A percentile compares a stretch with the other conserved stretches of the same genome.
These are phyloP conservation scores for Caenorhabditis doughertyi DNA, from an alignment of 2,888 invertebrate species.

Conservation along the genomic window DNA sequence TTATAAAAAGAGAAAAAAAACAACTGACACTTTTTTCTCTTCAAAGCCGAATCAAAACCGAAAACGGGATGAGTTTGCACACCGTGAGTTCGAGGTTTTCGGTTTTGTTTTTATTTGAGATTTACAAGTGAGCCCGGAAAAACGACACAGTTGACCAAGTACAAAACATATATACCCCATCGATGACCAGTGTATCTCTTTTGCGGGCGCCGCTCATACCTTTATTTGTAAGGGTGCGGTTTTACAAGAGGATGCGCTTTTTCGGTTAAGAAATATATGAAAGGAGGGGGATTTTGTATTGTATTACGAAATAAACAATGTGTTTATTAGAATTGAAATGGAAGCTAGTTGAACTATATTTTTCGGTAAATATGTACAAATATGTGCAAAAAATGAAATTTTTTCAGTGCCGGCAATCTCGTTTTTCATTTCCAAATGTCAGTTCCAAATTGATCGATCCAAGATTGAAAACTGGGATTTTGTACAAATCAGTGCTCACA, in stretches of 20 bases:
- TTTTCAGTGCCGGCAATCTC: conserved; percentile 58
- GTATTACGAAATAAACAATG: not conserved
- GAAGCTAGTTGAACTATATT: too few relatives aligned
- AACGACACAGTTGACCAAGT: conserved; percentile 30
- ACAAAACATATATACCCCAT: conserved; percentile 12
- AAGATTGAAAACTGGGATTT: conserved; percentile 49
- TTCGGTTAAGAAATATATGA: not conserved
- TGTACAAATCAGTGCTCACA: conserved; percentile 39
- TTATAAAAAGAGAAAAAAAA: too few relatives aligned
- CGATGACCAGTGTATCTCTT: conserved; percentile 39
- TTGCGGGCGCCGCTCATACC: not conserved
- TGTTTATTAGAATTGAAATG: not conserved
- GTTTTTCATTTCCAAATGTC: conserved; percentile 61
- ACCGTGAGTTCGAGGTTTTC: conserved; percentile 28
- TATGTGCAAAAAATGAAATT: not conserved
- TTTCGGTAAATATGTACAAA: not conserved
- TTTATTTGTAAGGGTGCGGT: conserved; percentile 35
- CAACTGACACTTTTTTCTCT: too few relatives aligned
- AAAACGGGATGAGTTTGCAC: conserved; percentile 29
- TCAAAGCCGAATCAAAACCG: not conserved
- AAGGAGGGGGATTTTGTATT: not conserved
- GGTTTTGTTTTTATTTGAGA: conserved; percentile 52
- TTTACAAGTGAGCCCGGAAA: conserved; percentile 21
- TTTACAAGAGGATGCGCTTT: conserved; percentile 36
- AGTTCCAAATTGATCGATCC: conserved; percentile 60